phyloP scores from a whole-genome alignment of 2,113 vertebrate species.

The Lycaon pictus region DNA sequence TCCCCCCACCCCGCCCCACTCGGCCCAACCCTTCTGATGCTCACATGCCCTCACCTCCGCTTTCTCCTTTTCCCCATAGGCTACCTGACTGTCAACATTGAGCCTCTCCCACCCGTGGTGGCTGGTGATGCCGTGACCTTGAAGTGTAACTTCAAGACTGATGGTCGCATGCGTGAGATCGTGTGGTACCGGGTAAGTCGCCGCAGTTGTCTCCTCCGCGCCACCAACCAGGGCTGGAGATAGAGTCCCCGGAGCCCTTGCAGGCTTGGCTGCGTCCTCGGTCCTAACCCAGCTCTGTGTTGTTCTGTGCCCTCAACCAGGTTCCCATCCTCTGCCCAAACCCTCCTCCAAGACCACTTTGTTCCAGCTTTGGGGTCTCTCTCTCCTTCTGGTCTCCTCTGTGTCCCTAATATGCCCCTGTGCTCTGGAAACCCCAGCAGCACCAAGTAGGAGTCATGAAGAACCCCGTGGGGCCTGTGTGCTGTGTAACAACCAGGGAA shows the following conservation, averaged over 20 bases:
- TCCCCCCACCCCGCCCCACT: fast-evolving
- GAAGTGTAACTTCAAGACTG: slow-evolving; percentile 99
- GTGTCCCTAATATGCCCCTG: background rate
- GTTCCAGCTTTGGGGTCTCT: background rate
- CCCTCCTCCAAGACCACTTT: background rate
- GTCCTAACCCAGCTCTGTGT: background rate
- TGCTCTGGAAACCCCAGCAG: background rate
- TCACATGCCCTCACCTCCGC: background rate
- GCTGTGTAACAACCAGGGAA: too few species aligned
- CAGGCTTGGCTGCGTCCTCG: fast-evolving
- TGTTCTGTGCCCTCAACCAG: background rate
- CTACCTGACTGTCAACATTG: slow-evolving; percentile 98
- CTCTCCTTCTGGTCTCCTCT: background rate
- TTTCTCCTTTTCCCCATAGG: slow-evolving; percentile 84
- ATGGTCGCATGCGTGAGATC: slow-evolving; percentile 97
- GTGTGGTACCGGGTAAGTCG: slow-evolving; percentile 98
- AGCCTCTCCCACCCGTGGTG: slow-evolving; percentile 97
- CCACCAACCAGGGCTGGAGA: background rate
- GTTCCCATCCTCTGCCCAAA: background rate
- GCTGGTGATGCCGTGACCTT: slow-evolving; percentile 97
- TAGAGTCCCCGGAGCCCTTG: background rate
- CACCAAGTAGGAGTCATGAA: background rate
- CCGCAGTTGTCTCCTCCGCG: fast-evolving
- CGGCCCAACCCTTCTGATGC: background rate
- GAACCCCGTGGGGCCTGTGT: fast-evolving